Conservation (phyloP, 35 echinoderm and acorn worm genomes). For the Stichopus chloronotus region DNA sequence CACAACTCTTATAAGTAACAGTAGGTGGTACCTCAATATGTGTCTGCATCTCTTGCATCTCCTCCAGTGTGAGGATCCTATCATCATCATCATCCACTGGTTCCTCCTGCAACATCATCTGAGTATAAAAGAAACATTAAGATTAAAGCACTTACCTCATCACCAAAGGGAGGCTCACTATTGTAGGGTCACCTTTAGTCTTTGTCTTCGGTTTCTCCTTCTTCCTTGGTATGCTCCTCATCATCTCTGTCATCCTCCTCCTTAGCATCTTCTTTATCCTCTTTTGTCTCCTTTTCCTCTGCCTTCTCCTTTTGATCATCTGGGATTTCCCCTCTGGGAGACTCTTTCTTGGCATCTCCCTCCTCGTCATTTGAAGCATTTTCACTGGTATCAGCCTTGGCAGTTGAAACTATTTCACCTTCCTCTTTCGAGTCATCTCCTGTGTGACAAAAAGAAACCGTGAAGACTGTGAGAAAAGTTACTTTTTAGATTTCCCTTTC, state of each 20-base stretch:
- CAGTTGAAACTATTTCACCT: slow-evolving; percentile 53
- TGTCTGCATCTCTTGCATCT: slow-evolving; percentile 14
- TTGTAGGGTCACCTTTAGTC: slow-evolving; percentile 42
- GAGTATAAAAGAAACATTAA: not conserved
- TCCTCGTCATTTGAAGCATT: not conserved
- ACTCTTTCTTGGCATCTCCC: not conserved
- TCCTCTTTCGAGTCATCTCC: slow-evolving; percentile 14
- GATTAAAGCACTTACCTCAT: slow-evolving; percentile 24
- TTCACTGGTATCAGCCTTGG: slow-evolving; percentile 11
- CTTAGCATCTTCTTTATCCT: not conserved
- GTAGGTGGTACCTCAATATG: slow-evolving; percentile 25
- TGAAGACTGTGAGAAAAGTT: not conserved
- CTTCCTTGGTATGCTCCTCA: not conserved
- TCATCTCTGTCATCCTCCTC: not conserved
- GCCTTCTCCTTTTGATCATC: not conserved
- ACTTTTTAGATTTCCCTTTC: not conserved
- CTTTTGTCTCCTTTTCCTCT: not conserved
- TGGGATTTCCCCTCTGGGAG: not conserved
- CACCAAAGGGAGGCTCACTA: slow-evolving; percentile 3
- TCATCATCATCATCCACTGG: too few relatives aligned
- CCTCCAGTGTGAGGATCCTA: slow-evolving; percentile 5
- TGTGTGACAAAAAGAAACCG: not conserved
- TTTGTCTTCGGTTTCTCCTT: slow-evolving; percentile 23
- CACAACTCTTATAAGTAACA: not conserved
- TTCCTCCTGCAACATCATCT: slow-evolving; percentile 29